Evolutionary conservation across 2,888 invertebrate genomes (phyloP).

Genomic region (Bombylius discolor): DNA sequence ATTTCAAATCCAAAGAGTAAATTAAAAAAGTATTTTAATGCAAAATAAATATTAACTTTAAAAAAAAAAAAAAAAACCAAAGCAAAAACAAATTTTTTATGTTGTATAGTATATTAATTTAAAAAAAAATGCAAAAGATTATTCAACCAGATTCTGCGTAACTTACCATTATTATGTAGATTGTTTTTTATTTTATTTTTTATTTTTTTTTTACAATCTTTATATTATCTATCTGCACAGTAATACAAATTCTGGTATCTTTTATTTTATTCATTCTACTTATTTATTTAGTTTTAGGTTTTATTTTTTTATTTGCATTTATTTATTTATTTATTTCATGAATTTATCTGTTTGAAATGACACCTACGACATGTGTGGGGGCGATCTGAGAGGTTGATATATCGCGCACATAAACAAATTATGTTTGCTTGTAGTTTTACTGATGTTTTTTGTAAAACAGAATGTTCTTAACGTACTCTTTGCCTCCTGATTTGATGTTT

Average conservation of each 20-base stretch:
- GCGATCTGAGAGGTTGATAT: conserved; percentile 6
- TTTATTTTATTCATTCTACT: too few species aligned
- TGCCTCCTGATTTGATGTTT: not conserved
- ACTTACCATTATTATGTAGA: not conserved
- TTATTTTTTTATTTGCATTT: not conserved
- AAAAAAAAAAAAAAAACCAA: too few species aligned
- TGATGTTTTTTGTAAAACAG: not conserved
- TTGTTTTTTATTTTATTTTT: not conserved
- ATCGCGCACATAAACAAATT: conserved; percentile 11
- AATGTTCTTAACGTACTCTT: not conserved
- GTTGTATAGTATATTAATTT: not conserved
- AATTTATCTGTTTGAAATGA: not conserved
- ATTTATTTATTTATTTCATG: too few species aligned
- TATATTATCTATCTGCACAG: too few species aligned
- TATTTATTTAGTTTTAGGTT: too few species aligned
- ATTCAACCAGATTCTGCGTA: not conserved
- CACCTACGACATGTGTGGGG: conserved; percentile 11
- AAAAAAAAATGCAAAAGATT: not conserved
- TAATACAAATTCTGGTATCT: too few species aligned
- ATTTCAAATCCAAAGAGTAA: too few species aligned
- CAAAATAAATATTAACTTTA: too few species aligned
- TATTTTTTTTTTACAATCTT: not conserved
- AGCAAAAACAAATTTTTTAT: too few species aligned
- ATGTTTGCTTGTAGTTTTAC: conserved; percentile 5
- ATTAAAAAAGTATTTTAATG: too few species aligned